Base-by-base conservation (phyloP, 2,113 vertebrate genomes). In the Heterotis niloticus region DNA sequence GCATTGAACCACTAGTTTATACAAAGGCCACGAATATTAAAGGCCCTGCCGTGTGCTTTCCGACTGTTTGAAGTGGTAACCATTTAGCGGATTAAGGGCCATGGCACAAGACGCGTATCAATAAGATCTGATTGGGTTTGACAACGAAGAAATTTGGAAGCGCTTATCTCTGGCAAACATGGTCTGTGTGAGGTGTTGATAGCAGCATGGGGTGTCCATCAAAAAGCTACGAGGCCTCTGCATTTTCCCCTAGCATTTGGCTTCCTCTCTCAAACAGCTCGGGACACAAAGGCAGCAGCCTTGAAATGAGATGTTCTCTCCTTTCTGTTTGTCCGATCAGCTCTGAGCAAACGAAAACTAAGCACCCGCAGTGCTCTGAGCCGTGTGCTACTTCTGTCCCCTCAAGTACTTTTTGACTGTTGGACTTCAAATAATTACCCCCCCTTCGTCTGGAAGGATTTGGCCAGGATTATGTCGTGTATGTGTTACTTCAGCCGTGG, bases 251-350 rank as follows among this genome's bases (percentile, higher is more conserved):
- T 75, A 71, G 17, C 51, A 65, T 80, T 75, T 74, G 59, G 65
- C 74, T 66, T 79, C 71, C 70, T 75, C 44, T 66, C 64, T 75
- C 69, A 75, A 75, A 66, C 70, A 10, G 54, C 69, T 26, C 54
- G 7, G 20, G 7, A 23, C 28, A 29, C 73, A 62, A 26, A 79
- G 24, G 69, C 16, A 51, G 18, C 70, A 65, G 60, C 78, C 60
- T 79, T 26, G 70, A 72, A 79, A 79, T 79, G 29, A 72, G 70
- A 65, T 79, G 73, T 59, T 65, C 69, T 56, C 34, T 74, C 69
- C 60, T 75, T 74, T 56, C 69, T 66, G 60, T 79, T 66, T 54
- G 78, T 54, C 78, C 29, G 70, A 66, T 79, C 71, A 57, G 51
- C 23, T 66, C 78, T 73, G 74, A 64, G 74, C 78, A 79, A 79